Conservation (phyloP, 2,797 vertebrate genomes). For the Luscinia luscinia region DNA sequence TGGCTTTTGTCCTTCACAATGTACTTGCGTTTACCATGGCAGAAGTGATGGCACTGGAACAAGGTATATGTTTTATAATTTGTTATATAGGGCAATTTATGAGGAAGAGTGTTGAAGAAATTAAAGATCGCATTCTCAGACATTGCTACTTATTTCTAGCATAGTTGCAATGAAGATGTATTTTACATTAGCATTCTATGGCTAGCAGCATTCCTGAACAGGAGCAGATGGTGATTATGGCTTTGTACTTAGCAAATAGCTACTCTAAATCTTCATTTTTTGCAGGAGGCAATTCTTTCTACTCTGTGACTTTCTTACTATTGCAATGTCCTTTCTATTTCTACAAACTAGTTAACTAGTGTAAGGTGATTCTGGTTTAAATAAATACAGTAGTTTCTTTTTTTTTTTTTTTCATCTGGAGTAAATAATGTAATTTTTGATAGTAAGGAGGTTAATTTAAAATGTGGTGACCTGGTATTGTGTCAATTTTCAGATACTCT, state of each 20-base stretch:
- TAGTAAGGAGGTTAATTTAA: not conserved
- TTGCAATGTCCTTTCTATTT: not conserved
- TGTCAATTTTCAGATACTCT: not conserved
- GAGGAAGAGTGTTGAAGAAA: not conserved
- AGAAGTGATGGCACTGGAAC: slow-evolving; percentile 83
- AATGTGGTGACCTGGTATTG: not conserved
- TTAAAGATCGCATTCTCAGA: not conserved
- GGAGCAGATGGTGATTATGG: slow-evolving; percentile 23
- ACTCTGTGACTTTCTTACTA: not conserved
- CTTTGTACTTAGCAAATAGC: not conserved
- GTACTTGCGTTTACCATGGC: slow-evolving; percentile 87
- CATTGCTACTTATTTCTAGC: not conserved
- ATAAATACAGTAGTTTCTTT: not conserved
- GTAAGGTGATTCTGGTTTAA: not conserved
- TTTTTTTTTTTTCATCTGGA: not conserved
- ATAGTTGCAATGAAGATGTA: not conserved
- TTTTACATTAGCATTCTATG: not conserved
- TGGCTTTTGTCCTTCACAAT: slow-evolving; percentile 92
- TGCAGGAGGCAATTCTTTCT: not conserved
- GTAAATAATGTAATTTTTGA: not conserved
- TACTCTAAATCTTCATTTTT: not conserved
- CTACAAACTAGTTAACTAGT: not conserved
- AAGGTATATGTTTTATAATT: slow-evolving; percentile 81
- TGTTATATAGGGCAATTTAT: not conserved
- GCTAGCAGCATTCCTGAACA: not conserved